phyloP scores from a whole-genome alignment of 2,797 vertebrate genomes.

The Hoplostethus mediterraneus region DNA sequence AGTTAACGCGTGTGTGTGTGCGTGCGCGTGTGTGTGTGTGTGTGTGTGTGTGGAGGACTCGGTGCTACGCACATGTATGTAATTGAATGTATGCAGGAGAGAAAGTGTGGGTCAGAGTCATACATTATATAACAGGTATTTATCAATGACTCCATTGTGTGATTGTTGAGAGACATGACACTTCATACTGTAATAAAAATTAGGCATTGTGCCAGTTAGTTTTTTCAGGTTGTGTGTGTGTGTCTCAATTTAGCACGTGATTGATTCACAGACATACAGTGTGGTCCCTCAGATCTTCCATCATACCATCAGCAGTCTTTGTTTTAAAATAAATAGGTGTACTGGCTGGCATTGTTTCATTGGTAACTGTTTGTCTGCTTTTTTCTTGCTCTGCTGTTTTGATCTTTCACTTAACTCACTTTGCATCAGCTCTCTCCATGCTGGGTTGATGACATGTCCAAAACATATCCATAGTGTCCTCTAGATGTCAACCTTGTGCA shows the following conservation, averaged over 20 bases:
- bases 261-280: slow-evolving; percentile 20
- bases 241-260: slow-evolving; percentile 14
- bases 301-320: slow-evolving; percentile 32
- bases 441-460: not conserved
- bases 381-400: not conserved
- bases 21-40: no score
- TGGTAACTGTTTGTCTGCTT: slow-evolving; percentile 1
- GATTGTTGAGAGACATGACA: slow-evolving; percentile 26
- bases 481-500: slow-evolving; percentile 38
- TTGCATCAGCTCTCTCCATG: not conserved
- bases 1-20: slow-evolving; percentile 6
- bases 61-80: slow-evolving; percentile 67
- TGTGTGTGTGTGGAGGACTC: slow-evolving; percentile 16
- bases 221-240: slow-evolving; percentile 16
- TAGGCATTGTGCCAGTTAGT: not conserved
- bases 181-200: slow-evolving; percentile 30
- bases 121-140: slow-evolving; percentile 52
- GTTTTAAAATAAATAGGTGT: slow-evolving; percentile 66
- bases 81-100: slow-evolving; percentile 57
- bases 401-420: no score
- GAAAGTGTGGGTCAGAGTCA: slow-evolving; percentile 37
- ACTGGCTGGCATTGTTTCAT: slow-evolving; percentile 23
- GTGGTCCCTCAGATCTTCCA: slow-evolving; percentile 41
- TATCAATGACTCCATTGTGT: slow-evolving; percentile 46
- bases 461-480: slow-evolving; percentile 2